Percentiles rank a stretch among this genome's conserved stretches.
phyloP scores from a whole-genome alignment of 2,888 invertebrate genomes.

The Pycnomerus fuliginosus region DNA sequence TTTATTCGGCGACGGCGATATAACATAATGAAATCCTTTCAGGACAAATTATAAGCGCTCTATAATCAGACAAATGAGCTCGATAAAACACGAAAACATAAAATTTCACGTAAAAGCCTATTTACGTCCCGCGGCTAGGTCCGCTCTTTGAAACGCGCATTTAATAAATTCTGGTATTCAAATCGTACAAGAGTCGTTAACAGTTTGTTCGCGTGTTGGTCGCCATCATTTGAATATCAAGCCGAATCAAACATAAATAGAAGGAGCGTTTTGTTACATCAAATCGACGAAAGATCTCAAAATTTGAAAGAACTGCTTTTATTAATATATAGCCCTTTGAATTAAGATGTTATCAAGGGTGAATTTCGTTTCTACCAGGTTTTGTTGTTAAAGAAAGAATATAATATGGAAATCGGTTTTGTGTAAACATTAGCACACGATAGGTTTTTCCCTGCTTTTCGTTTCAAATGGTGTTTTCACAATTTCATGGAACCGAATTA shows the following conservation, averaged over 20 bases:
- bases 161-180: conserved; percentile 23
- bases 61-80: conserved; percentile 15
- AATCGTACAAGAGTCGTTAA: conserved; percentile 37
- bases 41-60: conserved; percentile 2
- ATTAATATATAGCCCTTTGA: conserved; percentile 37
- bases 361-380: conserved; percentile 1
- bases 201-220: conserved; percentile 43
- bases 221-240: conserved; percentile 45
- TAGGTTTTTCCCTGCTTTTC: no score
- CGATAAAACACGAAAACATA: conserved; percentile 16
- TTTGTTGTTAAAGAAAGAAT: conserved; percentile 7
- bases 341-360: conserved; percentile 39
- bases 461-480: no score
- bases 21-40: no score
- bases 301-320: conserved; percentile 37
- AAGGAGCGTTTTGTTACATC: conserved; percentile 44
- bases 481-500: no score
- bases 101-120: conserved; percentile 14
- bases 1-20: no score
- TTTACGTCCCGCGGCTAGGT: conserved; percentile 4
- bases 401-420: conserved; percentile 5
- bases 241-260: conserved; percentile 45
- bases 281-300: conserved; percentile 32
- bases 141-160: conserved; percentile 18
- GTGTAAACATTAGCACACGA: conserved; percentile 7